Conservation (phyloP, 2,797 vertebrate species). For the Percopsis omiscomaycus region DNA sequence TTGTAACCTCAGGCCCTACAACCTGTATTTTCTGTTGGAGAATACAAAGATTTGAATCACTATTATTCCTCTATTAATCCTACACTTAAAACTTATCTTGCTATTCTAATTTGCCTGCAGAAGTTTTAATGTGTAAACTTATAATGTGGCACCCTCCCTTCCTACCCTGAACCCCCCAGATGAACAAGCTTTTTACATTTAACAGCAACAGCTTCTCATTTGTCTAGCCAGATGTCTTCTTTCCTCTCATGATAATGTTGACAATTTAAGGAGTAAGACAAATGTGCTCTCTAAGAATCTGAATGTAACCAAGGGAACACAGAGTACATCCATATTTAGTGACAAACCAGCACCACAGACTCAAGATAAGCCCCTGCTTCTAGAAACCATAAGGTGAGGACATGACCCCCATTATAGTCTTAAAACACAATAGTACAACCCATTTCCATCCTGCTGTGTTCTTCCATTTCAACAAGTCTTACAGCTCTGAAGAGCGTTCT, state of each 20-base stretch:
- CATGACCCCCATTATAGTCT: conserved; percentile 55
- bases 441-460: conserved; percentile 1
- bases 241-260: conserved; percentile 33
- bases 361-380: conserved; percentile 47
- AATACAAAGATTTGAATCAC: too few species aligned
- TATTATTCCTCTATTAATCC: too few species aligned
- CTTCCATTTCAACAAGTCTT: conserved; percentile 40
- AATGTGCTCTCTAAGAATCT: conserved; percentile 36
- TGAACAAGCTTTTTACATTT: conserved; percentile 44
- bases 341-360: conserved; percentile 20
- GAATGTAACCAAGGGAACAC: conserved; percentile 38
- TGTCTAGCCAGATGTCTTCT: conserved; percentile 4
- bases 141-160: too few species aligned
- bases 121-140: too few species aligned
- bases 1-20: too few species aligned
- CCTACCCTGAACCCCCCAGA: conserved; percentile 11
- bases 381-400: conserved; percentile 53
- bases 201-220: conserved; percentile 35
- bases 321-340: background rate
- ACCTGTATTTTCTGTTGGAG: too few species aligned
- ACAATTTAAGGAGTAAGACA: conserved; percentile 19
- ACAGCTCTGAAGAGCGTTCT: conserved; percentile 26
- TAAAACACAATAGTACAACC: conserved; percentile 32
- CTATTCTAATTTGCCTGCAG: too few species aligned
- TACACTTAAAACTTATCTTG: too few species aligned